Conservation (phyloP, 2,113 vertebrate species). For the Lamprotornis superbus region DNA sequence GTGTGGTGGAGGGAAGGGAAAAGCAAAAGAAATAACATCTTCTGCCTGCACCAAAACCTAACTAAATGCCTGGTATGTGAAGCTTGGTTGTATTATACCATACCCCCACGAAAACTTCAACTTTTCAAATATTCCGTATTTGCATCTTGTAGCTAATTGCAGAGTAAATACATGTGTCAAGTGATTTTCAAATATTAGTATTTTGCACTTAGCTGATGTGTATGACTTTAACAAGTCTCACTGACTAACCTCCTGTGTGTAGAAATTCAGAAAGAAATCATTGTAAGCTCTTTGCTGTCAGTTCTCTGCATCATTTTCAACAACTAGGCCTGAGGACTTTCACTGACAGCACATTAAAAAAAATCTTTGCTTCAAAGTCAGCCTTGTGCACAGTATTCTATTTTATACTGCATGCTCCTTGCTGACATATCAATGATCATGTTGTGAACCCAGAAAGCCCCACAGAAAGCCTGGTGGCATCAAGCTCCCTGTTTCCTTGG, state of each 20-base stretch:
- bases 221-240: neutral
- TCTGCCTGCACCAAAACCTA: neutral
- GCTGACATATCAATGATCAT: fast-evolving
- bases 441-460: neutral
- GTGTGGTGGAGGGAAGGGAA: neutral
- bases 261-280: neutral
- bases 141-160: neutral
- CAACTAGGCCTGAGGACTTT: neutral
- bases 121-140: neutral
- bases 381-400: fast-evolving
- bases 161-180: neutral
- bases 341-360: neutral
- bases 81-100: neutral
- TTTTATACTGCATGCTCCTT: fast-evolving
- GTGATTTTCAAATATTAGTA: neutral
- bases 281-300: neutral
- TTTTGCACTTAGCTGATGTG: neutral
- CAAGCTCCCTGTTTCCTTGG: neutral
- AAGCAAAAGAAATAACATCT: neutral
- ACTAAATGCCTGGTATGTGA: neutral
- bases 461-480: neutral
- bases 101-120: neutral
- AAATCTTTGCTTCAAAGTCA: neutral
- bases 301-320: neutral
- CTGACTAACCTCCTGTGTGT: neutral